Conservation (phyloP, 1,140 invertebrate species). For the Calosoma granatense region DNA sequence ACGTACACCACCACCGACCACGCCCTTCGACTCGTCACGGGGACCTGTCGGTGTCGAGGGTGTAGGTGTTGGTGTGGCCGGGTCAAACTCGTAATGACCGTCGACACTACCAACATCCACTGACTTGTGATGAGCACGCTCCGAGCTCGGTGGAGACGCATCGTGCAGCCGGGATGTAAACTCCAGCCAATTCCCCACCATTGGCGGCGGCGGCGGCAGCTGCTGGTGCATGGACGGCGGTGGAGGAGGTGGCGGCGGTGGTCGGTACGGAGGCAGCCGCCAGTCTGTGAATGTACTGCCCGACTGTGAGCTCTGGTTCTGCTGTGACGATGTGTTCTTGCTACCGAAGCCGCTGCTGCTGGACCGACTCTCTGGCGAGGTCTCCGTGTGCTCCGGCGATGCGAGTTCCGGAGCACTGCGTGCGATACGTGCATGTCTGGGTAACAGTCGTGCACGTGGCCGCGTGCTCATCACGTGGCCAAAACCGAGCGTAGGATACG, state of each 20-base stretch:
- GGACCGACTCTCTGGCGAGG: conserved; percentile 75
- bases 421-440: conserved; percentile 51
- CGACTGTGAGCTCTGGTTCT: conserved; percentile 54
- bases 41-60: conserved; percentile 56
- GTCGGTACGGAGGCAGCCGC: conserved; percentile 61
- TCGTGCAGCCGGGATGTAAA: conserved; percentile 38
- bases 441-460: conserved; percentile 44
- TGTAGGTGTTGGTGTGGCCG: conserved; percentile 62
- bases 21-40: conserved; percentile 42
- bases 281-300: conserved; percentile 64
- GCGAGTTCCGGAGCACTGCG: conserved; percentile 53
- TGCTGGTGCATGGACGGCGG: conserved; percentile 24
- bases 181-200: conserved; percentile 50
- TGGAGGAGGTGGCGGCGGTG: conserved; percentile 51
- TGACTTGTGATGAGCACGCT: conserved; percentile 36
- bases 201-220: conserved; percentile 44
- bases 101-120: conserved; percentile 80
- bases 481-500: conserved; percentile 21
- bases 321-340: conserved; percentile 82
- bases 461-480: conserved; percentile 30
- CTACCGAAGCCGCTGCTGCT: conserved; percentile 83
- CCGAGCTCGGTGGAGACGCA: conserved; percentile 39
- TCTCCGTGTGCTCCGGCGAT: conserved; percentile 52
- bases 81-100: conserved; percentile 92
- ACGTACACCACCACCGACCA: conserved; percentile 21